phyloP scores from a whole-genome alignment of 1,140 invertebrate species.

The Ceratosolen solmsi region DNA sequence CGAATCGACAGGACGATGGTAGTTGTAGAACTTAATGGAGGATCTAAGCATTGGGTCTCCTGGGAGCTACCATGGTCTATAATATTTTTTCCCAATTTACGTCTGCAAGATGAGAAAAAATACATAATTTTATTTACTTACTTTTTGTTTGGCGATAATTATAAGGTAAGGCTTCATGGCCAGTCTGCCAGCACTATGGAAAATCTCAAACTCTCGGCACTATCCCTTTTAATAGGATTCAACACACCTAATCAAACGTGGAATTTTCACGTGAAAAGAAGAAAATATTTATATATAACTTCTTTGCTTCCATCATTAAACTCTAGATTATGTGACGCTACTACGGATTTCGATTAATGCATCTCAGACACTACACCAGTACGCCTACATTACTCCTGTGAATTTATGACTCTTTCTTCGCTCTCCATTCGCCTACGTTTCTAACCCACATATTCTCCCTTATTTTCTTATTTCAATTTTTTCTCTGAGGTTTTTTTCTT shows the following conservation, averaged over 20 bases:
- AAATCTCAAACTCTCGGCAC: background rate
- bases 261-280: too few relatives aligned
- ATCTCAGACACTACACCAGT: constrained; percentile 54
- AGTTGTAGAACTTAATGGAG: too few relatives aligned
- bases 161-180: background rate
- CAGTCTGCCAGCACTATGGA: background rate
- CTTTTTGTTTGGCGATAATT: background rate
- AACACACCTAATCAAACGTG: too few relatives aligned
- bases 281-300: too few relatives aligned
- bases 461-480: constrained; percentile 19
- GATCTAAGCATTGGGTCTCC: too few relatives aligned
- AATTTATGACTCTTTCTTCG: constrained; percentile 59
- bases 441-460: background rate
- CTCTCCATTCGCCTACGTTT: constrained; percentile 19
- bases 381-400: constrained; percentile 51
- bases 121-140: too few relatives aligned
- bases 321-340: constrained; percentile 2
- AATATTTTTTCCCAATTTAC: too few relatives aligned
- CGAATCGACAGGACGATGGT: too few relatives aligned
- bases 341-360: constrained; percentile 55
- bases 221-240: too few relatives aligned
- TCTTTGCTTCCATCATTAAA: too few relatives aligned
- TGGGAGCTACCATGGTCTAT: too few relatives aligned
- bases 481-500: constrained; percentile 29
- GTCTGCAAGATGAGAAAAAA: too few relatives aligned